Percentiles rank a stretch among this genome's conserved stretches.
These are phyloP conservation scores for Coluber constrictor DNA, from an alignment of 2,797 vertebrate genomes.

Conservation along the genomic window DNA sequence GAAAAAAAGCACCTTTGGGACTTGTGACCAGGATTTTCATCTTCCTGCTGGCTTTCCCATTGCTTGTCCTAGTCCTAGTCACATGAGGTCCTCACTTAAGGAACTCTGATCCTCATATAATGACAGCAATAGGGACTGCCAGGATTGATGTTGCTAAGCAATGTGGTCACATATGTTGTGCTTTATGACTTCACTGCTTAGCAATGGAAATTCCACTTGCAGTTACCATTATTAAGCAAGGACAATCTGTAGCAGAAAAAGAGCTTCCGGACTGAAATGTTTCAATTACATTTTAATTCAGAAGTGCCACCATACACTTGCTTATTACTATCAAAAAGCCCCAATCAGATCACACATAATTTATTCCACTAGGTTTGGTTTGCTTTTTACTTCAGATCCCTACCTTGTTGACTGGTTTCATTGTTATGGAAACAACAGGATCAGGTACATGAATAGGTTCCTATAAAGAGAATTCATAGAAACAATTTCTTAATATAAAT, in stretches of 20 bases:
- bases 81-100: not conserved
- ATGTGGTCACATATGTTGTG: not conserved
- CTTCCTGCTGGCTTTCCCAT: not conserved
- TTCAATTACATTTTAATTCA: not conserved
- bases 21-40: not conserved
- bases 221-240: not conserved
- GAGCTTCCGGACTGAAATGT: not conserved
- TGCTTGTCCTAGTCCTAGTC: not conserved
- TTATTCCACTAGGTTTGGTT: not conserved
- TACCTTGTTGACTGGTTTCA: conserved; percentile 92
- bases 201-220: not conserved
- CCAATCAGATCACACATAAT: not conserved
- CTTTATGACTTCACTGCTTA: not conserved
- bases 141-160: not conserved
- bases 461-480: conserved; percentile 66
- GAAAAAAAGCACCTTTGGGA: too few relatives aligned
- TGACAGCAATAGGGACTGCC: not conserved
- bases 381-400: conserved; percentile 3
- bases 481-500: not conserved
- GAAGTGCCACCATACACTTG: not conserved
- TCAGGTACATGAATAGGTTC: conserved; percentile 97
- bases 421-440: conserved; percentile 91
- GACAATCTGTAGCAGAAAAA: not conserved
- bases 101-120: not conserved
- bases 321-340: not conserved